These are phyloP conservation scores for Polydrusus cervinus DNA, from an alignment of 2,888 invertebrate genomes.

Conservation along the genomic window DNA sequence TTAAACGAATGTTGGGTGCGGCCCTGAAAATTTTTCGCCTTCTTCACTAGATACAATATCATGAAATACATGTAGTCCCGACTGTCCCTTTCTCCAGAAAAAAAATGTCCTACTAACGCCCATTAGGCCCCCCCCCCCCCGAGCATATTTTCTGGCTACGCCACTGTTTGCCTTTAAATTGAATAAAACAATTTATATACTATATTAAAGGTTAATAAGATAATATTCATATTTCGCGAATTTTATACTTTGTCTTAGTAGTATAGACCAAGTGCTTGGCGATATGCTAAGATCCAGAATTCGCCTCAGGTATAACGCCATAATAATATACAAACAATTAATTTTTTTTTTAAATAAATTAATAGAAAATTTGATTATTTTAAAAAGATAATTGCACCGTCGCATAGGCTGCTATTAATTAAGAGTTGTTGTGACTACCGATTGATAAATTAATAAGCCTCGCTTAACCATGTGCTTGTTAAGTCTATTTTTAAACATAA, in stretches of 20 bases:
- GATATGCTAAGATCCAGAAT: conserved; percentile 11
- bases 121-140: too few species aligned
- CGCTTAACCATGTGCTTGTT: conserved; percentile 34
- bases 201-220: not conserved
- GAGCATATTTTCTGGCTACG: too few species aligned
- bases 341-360: not conserved
- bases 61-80: too few species aligned
- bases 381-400: not conserved
- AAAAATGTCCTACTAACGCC: too few species aligned
- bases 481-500: conserved; percentile 38
- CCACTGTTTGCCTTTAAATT: too few species aligned
- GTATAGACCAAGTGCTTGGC: conserved; percentile 8
- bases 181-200: too few species aligned
- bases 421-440: conserved; percentile 37
- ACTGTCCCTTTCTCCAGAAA: too few species aligned
- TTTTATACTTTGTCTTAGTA: conserved; percentile 30
- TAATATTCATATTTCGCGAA: not conserved
- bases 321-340: too few species aligned
- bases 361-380: conserved; percentile 14
- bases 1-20: too few species aligned
- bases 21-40: too few species aligned
- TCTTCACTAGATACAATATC: too few species aligned
- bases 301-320: too few species aligned
- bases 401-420: conserved; percentile 28
- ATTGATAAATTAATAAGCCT: conserved; percentile 39